A percentile compares a stretch with the other conserved stretches of the same genome.
Evolutionary conservation across 2,888 invertebrate genomes (phyloP).

Genomic region (Flabesymbios commensalis): DNA sequence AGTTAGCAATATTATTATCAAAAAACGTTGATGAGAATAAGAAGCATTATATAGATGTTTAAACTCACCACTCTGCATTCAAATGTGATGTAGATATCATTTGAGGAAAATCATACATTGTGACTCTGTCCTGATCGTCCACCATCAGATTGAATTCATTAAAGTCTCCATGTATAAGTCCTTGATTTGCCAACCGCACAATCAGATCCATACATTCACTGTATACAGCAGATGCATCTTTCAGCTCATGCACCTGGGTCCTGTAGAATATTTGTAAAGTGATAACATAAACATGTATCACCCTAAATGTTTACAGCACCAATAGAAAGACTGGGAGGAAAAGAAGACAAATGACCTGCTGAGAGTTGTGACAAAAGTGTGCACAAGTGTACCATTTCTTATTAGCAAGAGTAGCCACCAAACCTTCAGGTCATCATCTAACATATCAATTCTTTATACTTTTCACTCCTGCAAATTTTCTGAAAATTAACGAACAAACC

Average conservation of each 20-base stretch:
- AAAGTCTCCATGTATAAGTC: slow-evolving; percentile 98
- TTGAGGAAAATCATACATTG: slow-evolving; percentile 97
- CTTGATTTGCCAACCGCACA: slow-evolving; percentile 85
- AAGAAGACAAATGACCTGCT: no score
- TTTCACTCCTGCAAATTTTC: no score
- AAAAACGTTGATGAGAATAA: no score
- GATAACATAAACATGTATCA: background rate
- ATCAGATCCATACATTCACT: slow-evolving; percentile 93
- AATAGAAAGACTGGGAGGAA: no score
- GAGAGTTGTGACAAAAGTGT: no score
- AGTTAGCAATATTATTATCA: background rate
- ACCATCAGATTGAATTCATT: slow-evolving; percentile 98
- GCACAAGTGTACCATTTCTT: no score
- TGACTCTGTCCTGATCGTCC: slow-evolving; percentile 70
- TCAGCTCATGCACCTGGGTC: slow-evolving; percentile 68
- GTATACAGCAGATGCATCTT: slow-evolving; percentile 78
- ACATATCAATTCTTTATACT: no score
- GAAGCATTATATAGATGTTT: no score
- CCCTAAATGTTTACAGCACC: no score
- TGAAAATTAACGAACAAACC: no score
- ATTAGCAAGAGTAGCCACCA: no score
- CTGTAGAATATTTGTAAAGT: slow-evolving; percentile 10
- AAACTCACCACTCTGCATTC: slow-evolving; percentile 85
- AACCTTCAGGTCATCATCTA: no score
- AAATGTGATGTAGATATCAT: slow-evolving; percentile 94